These are phyloP conservation scores for Zeuzera pyrina DNA, from an alignment of 2,888 invertebrate species.

Conservation along the genomic window DNA sequence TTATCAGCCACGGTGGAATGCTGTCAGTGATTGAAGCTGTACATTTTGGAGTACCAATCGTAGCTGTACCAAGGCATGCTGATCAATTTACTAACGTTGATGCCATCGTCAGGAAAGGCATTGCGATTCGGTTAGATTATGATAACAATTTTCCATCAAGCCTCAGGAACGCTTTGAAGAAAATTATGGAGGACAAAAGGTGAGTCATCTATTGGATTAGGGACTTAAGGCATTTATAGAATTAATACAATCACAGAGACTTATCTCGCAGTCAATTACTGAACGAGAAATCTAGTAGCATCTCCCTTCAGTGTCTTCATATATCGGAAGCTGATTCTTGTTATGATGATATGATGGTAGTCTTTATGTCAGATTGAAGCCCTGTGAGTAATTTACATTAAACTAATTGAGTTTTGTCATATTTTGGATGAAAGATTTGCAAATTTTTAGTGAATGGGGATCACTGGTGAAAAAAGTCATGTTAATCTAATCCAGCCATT, in stretches of 20 bases:
- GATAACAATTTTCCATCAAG: not conserved
- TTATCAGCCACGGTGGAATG: constrained; percentile 15
- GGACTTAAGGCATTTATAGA: not conserved
- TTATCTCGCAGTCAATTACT: not conserved
- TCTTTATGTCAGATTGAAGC: too few species aligned
- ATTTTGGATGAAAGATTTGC: too few species aligned
- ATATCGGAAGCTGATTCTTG: too few species aligned
- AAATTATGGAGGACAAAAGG: not conserved
- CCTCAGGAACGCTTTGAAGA: not conserved
- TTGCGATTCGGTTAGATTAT: constrained; percentile 7
- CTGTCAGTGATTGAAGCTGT: constrained; percentile 14
- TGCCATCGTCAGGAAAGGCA: constrained; percentile 6
- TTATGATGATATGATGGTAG: too few species aligned
- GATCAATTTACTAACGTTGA: constrained; percentile 14
- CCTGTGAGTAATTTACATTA: too few species aligned
- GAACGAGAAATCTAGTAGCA: not conserved
- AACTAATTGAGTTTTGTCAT: too few species aligned
- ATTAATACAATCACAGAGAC: not conserved
- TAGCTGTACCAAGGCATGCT: constrained; percentile 11
- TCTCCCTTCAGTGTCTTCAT: too few species aligned
- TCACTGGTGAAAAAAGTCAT: too few species aligned
- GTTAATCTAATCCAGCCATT: too few species aligned
- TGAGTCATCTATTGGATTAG: not conserved
- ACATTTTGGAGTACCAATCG: constrained; percentile 15
- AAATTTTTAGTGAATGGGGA: too few species aligned